Conservation (phyloP, 2,888 invertebrate species). For the Oligia latruncula region DNA sequence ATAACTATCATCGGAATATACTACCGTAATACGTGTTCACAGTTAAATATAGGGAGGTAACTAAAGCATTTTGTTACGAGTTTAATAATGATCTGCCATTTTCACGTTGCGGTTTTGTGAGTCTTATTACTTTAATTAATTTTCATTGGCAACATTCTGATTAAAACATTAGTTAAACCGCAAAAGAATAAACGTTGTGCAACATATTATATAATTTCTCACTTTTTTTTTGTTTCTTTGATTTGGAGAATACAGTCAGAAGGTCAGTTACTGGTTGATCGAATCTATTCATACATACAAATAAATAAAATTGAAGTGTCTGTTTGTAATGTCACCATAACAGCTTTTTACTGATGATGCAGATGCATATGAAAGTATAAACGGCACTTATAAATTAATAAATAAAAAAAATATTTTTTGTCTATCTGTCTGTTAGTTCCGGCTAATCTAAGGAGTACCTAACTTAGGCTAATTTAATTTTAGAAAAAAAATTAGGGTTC, state of each 20-base stretch:
- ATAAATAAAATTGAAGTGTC: too few relatives aligned
- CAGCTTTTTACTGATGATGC: too few relatives aligned
- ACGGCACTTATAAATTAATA: too few relatives aligned
- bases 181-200: constrained; percentile 21
- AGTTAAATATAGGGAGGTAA: constrained; percentile 8
- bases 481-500: too few relatives aligned
- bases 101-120: constrained; percentile 30
- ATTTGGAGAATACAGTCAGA: neutral
- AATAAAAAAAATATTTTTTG: too few relatives aligned
- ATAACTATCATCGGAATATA: neutral
- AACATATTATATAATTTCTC: constrained; percentile 17
- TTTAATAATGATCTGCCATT: constrained; percentile 22
- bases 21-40: constrained; percentile 9
- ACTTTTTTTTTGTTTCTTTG: constrained; percentile 9
- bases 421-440: too few relatives aligned
- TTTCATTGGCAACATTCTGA: constrained; percentile 26
- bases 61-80: constrained; percentile 19
- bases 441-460: too few relatives aligned
- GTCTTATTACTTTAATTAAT: constrained; percentile 24
- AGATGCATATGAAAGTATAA: too few relatives aligned
- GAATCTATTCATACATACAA: neutral
- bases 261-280: neutral
- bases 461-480: too few relatives aligned
- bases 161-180: constrained; percentile 34
- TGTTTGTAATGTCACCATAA: too few relatives aligned